Percentiles rank a stretch among this genome's conserved stretches.
These are phyloP conservation scores for Psephotus haematonotus DNA, from an alignment of 2,113 vertebrate genomes.

Conservation along the genomic window DNA sequence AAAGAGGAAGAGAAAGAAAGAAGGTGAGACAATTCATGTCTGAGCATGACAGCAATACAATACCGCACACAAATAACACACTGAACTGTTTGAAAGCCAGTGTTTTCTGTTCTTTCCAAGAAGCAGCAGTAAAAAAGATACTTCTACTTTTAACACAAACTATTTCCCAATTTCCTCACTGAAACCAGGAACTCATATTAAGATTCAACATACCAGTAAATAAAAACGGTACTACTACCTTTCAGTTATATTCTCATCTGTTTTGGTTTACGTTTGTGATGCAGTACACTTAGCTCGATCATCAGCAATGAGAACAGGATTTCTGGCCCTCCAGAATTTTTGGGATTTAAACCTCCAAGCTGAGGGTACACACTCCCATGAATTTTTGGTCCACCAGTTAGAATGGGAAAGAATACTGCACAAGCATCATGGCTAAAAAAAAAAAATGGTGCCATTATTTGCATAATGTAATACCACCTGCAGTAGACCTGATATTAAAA, in stretches of 20 bases:
- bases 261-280: neutral
- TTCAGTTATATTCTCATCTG: neutral
- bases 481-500: neutral
- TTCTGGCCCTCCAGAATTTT: neutral
- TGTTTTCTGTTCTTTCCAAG: neutral
- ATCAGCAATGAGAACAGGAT: neutral
- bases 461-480: neutral
- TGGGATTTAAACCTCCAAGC: neutral
- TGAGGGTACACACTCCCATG: neutral
- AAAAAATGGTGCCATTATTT: neutral
- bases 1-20: neutral
- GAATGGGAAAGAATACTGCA: neutral
- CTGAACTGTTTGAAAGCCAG: neutral
- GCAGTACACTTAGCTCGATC: neutral
- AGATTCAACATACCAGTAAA: neutral
- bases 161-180: neutral
- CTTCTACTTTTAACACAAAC: neutral
- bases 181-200: neutral
- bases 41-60: neutral
- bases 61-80: neutral
- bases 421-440: neutral
- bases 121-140: neutral
- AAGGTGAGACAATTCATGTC: neutral
- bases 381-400: neutral
- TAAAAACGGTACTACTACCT: neutral